These are phyloP conservation scores for Apus apus DNA, from an alignment of 2,113 vertebrate species.

Conservation along the genomic window DNA sequence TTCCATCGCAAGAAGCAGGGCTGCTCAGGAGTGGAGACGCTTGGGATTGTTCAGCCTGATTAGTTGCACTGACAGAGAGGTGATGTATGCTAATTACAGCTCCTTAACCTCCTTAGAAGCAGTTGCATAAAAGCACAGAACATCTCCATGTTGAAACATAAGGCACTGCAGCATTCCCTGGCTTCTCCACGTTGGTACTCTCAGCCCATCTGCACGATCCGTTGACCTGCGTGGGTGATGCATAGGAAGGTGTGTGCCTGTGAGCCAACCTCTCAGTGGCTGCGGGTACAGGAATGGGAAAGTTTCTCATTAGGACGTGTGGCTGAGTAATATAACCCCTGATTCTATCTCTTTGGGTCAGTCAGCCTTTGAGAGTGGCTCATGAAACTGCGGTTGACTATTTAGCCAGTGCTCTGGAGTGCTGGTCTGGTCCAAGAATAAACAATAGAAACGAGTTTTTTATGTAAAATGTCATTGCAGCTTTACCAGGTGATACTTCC, in stretches of 20 bases:
- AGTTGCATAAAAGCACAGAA: slow-evolving; percentile 47
- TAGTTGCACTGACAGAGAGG: slow-evolving; percentile 16
- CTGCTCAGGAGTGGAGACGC: slow-evolving; percentile 39
- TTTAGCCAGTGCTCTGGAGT: neutral
- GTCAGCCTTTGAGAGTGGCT: neutral
- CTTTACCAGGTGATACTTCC: neutral
- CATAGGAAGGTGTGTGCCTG: slow-evolving; percentile 42
- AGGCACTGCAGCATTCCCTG: slow-evolving; percentile 11
- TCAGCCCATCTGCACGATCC: neutral
- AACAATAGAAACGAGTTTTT: neutral
- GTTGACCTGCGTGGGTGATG: slow-evolving; percentile 24
- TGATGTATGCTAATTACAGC: slow-evolving; percentile 56
- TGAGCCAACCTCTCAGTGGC: neutral
- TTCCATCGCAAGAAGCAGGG: slow-evolving; percentile 15
- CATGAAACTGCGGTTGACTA: neutral
- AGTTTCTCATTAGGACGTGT: slow-evolving; percentile 31
- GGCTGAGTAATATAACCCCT: neutral
- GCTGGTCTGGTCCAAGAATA: neutral
- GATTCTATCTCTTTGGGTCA: slow-evolving; percentile 29
- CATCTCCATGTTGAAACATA: neutral
- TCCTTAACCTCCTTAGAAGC: slow-evolving; percentile 49
- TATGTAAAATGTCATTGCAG: neutral
- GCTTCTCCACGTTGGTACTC: neutral
- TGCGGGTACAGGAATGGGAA: slow-evolving; percentile 16
- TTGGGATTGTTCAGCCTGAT: slow-evolving; percentile 65